A percentile compares a stretch with the other conserved stretches of the same genome.
phyloP scores from a whole-genome alignment of 2,113 vertebrate species.

The Cygnus atratus region DNA sequence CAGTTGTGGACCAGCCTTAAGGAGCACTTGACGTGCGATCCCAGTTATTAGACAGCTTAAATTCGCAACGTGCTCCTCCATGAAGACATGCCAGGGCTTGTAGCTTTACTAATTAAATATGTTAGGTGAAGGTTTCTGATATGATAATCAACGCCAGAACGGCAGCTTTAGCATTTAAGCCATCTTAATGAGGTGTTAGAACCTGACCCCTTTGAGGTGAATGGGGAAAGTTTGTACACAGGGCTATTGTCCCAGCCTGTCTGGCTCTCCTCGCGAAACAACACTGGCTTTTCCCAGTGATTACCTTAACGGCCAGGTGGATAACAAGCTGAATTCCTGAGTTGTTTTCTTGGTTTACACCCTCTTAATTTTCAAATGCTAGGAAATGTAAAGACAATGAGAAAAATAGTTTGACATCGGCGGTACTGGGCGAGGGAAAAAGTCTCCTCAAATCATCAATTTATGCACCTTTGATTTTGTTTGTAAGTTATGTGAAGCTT shows the following conservation, averaged over 20 bases:
- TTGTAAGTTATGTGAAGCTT: not conserved
- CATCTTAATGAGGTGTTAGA: conserved; percentile 56
- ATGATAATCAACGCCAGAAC: conserved; percentile 60
- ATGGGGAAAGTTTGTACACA: conserved; percentile 51
- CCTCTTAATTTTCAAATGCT: not conserved
- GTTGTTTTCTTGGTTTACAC: not conserved
- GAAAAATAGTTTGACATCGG: not conserved
- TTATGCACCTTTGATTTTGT: not conserved
- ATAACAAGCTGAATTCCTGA: conserved; percentile 44
- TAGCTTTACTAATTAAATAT: conserved; percentile 4
- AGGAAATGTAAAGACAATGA: not conserved
- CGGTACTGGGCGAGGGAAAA: not conserved
- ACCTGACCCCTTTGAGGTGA: conserved; percentile 52
- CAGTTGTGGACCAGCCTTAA: not conserved
- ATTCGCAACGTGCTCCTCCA: not conserved
- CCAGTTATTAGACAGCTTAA: not conserved
- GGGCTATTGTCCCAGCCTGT: conserved; percentile 34
- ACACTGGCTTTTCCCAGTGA: not conserved
- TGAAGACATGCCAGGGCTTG: conserved; percentile 26
- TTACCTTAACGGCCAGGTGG: conserved; percentile 34
- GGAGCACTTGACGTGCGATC: not conserved
- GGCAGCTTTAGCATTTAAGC: conserved; percentile 41
- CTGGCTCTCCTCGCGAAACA: conserved; percentile 39
- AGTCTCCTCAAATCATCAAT: not conserved
- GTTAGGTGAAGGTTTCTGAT: conserved; percentile 42